Conservation (phyloP, 1,140 invertebrate species). For the Trachelipus rathkii region DNA sequence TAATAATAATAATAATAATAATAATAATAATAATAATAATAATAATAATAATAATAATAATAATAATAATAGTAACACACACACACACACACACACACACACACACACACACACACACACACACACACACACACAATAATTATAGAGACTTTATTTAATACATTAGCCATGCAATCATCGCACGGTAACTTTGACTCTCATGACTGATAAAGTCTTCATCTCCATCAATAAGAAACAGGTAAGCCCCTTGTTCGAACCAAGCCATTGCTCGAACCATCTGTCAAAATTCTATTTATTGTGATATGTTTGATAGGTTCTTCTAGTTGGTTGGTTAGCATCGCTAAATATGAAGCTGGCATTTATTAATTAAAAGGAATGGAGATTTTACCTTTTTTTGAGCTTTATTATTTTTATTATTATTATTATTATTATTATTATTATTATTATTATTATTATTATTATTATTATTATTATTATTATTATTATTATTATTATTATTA, state of each 20-base stretch:
- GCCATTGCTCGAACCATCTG: background rate
- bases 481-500: background rate
- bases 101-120: no score
- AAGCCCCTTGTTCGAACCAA: background rate
- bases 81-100: no score
- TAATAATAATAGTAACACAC: no score
- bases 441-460: background rate
- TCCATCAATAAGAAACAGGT: constrained; percentile 27
- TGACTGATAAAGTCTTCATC: constrained; percentile 31
- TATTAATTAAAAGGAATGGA: no score
- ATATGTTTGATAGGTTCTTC: background rate
- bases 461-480: background rate
- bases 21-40: background rate
- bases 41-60: background rate
- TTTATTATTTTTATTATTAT: background rate
- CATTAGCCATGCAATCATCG: constrained; percentile 17
- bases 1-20: background rate
- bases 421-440: constrained; percentile 6
- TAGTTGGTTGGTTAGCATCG: background rate
- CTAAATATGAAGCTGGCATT: background rate
- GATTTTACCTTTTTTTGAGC: no score
- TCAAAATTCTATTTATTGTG: background rate
- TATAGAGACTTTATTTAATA: background rate
- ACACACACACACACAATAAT: no score
- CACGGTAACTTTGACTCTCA: constrained; percentile 26